These are phyloP conservation scores for Stylophora pistillata DNA, from an alignment of 64 coral and sea anemone species.

Conservation along the genomic window DNA sequence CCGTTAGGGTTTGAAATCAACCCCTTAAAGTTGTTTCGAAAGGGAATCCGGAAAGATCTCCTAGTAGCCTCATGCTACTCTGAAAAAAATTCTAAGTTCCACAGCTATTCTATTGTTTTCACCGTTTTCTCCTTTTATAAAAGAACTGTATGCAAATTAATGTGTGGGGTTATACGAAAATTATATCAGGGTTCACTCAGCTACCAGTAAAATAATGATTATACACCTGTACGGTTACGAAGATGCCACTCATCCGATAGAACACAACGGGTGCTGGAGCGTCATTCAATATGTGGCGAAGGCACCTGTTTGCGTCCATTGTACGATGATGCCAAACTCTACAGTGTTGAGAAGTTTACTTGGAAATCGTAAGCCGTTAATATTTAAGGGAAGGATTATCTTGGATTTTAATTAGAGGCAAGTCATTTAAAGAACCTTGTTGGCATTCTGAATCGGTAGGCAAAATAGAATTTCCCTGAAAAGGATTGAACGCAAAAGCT, in stretches of 20 bases:
- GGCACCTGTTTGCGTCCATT: not conserved
- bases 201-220: conserved; percentile 79
- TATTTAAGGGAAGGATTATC: not conserved
- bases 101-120: too few relatives aligned
- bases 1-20: not conserved
- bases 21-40: not conserved
- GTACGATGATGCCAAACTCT: not conserved
- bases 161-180: too few relatives aligned
- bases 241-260: conserved; percentile 68
- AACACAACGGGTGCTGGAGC: not conserved
- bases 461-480: not conserved
- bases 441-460: too few relatives aligned
- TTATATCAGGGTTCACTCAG: conserved; percentile 55
- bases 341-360: not conserved
- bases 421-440: too few relatives aligned
- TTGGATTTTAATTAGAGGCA: not conserved
- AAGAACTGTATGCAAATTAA: too few relatives aligned
- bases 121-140: too few relatives aligned
- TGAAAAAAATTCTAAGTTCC: too few relatives aligned
- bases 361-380: not conserved
- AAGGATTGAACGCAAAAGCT: not conserved
- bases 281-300: too few relatives aligned
- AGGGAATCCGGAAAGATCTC: too few relatives aligned
- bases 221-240: conserved; percentile 60
- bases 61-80: too few relatives aligned